A percentile compares a stretch with the other conserved stretches of the same genome.
Conservation (phyloP, 2,888 invertebrate species). For the Agrotis ipsilon region DNA sequence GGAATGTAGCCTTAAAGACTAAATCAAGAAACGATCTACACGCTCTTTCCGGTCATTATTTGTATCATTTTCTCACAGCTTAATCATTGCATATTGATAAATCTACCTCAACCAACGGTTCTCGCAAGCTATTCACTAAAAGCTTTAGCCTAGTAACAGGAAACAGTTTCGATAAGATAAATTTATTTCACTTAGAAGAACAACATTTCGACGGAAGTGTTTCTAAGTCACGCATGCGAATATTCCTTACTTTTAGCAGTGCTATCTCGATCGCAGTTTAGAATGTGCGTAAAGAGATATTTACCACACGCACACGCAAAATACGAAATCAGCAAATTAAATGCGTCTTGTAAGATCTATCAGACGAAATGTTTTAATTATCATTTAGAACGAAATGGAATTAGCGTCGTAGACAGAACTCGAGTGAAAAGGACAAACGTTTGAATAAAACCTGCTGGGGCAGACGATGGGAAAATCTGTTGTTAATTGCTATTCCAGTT, state of each 20-base stretch:
- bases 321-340: slow-evolving; percentile 46
- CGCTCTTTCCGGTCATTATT: not conserved
- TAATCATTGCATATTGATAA: not conserved
- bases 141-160: slow-evolving; percentile 48
- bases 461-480: slow-evolving; percentile 38
- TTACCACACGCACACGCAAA: slow-evolving; percentile 33
- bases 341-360: slow-evolving; percentile 38
- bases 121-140: slow-evolving; percentile 8
- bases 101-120: slow-evolving; percentile 4
- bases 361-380: slow-evolving; percentile 58
- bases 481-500: slow-evolving; percentile 48
- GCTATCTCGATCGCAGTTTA: slow-evolving; percentile 48
- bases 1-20: not conserved
- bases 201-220: slow-evolving; percentile 45
- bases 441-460: slow-evolving; percentile 40
- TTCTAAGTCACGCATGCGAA: slow-evolving; percentile 47
- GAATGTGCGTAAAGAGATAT: slow-evolving; percentile 55
- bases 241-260: slow-evolving; percentile 38
- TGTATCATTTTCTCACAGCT: not conserved
- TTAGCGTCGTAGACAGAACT: slow-evolving; percentile 42
- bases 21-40: not conserved
- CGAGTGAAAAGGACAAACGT: slow-evolving; percentile 48
- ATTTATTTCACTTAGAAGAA: slow-evolving; percentile 25
- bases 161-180: slow-evolving; percentile 47
- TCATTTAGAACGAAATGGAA: slow-evolving; percentile 54